Evolutionary conservation across 2,888 invertebrate genomes (phyloP).

Genomic region (Leptinotarsa haldemani): DNA sequence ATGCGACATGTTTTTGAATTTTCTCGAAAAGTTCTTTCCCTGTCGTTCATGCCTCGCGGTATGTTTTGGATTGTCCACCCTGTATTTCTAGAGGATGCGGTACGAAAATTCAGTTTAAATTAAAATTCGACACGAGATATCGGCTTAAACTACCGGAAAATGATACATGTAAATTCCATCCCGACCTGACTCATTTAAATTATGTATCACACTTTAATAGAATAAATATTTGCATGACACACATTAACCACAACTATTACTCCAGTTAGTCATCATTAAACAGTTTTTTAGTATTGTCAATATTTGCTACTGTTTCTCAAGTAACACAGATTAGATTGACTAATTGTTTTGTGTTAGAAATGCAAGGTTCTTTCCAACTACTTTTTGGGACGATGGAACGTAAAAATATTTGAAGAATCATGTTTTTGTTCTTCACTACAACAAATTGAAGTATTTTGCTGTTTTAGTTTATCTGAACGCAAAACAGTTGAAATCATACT

Average conservation of each 20-base stretch:
- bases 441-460: too few relatives aligned
- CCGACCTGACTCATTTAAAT: conserved; percentile 28
- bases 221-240: conserved; percentile 39
- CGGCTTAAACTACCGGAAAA: conserved; percentile 8
- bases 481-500: too few relatives aligned
- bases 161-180: conserved; percentile 16
- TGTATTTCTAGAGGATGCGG: too few relatives aligned
- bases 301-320: conserved; percentile 28
- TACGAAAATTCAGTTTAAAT: neutral
- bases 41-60: too few relatives aligned
- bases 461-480: too few relatives aligned
- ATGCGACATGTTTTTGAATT: too few relatives aligned
- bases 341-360: conserved; percentile 4
- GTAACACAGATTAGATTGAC: conserved; percentile 20
- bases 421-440: too few relatives aligned
- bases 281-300: conserved; percentile 28
- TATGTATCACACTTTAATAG: conserved; percentile 26
- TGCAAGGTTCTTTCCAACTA: conserved; percentile 2
- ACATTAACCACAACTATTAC: conserved; percentile 33
- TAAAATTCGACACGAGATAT: neutral
- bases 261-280: conserved; percentile 32
- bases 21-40: too few relatives aligned
- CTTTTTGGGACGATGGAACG: neutral
- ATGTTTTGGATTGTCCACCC: too few relatives aligned
- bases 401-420: neutral